Conservation (phyloP, 53 echinoderm and acorn worm genomes). For the Holothuria scabra region DNA sequence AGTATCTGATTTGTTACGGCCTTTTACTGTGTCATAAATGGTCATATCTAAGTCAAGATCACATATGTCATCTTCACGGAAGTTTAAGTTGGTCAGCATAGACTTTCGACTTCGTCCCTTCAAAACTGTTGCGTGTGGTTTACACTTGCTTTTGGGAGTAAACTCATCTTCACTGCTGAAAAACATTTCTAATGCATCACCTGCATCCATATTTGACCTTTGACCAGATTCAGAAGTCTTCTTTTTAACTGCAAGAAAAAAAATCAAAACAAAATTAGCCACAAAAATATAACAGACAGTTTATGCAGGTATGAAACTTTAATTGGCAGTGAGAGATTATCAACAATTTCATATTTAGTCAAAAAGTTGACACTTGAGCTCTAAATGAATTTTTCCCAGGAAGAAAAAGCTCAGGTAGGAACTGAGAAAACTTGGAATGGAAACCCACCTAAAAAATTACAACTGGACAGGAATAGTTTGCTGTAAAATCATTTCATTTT, state of each 20-base stretch:
- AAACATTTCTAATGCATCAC: slow-evolving; percentile 12
- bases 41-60: slow-evolving; percentile 25
- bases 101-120: not conserved
- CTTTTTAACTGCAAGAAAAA: slow-evolving; percentile 14
- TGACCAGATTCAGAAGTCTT: not conserved
- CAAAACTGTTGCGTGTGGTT: not conserved
- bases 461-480: too few species aligned
- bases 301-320: too few species aligned
- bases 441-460: too few species aligned
- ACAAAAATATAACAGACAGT: too few species aligned
- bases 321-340: too few species aligned
- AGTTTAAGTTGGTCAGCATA: not conserved
- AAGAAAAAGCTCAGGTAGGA: too few species aligned
- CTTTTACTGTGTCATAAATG: slow-evolving; percentile 35
- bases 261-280: not conserved
- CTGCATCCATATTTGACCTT: not conserved
- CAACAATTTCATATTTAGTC: too few species aligned
- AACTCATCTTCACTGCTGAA: slow-evolving; percentile 43
- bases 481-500: too few species aligned
- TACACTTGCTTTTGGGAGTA: slow-evolving; percentile 10
- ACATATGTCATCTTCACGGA: slow-evolving; percentile 22
- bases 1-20: slow-evolving; percentile 21
- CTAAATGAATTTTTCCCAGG: too few species aligned
- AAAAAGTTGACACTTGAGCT: too few species aligned
- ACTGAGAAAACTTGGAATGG: too few species aligned